Evolutionary conservation across 1,140 invertebrate genomes (phyloP).

Genomic region (Sarcophaga bullata): DNA sequence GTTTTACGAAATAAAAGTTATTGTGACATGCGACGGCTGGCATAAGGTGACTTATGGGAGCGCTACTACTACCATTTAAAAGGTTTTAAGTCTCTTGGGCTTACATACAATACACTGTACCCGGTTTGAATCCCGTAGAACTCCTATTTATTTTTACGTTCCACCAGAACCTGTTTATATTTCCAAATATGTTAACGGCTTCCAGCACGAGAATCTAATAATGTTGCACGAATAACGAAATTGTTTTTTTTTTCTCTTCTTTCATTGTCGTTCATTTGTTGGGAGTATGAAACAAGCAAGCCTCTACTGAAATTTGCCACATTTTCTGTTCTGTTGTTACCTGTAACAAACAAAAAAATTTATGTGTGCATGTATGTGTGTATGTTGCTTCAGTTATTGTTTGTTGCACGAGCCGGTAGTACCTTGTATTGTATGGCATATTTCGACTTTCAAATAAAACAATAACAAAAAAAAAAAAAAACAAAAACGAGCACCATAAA

Average conservation of each 20-base stretch:
- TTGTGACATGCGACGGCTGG: too few relatives aligned
- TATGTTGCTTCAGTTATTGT: background rate
- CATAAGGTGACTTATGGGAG: too few relatives aligned
- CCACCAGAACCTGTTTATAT: too few relatives aligned
- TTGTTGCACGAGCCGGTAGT: background rate
- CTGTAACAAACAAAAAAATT: background rate
- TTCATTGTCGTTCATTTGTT: too few relatives aligned
- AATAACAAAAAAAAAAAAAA: background rate
- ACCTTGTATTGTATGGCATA: background rate
- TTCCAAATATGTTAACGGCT: conserved; percentile 32
- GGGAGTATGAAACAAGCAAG: background rate
- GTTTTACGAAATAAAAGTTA: too few relatives aligned
- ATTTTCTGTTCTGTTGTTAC: background rate
- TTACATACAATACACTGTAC: too few relatives aligned
- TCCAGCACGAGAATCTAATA: conserved; percentile 36
- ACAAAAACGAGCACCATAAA: conserved; percentile 2
- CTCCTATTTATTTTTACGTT: too few relatives aligned
- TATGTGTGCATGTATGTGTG: too few relatives aligned
- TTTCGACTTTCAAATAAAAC: background rate
- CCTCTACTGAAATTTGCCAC: too few relatives aligned
- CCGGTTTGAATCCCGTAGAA: too few relatives aligned
- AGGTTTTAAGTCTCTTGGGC: too few relatives aligned
- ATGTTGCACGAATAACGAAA: conserved; percentile 28
- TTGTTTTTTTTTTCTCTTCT: background rate
- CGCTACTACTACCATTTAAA: too few relatives aligned